phyloP scores from a whole-genome alignment of 1,140 invertebrate species.

The Drosophila funebris region DNA sequence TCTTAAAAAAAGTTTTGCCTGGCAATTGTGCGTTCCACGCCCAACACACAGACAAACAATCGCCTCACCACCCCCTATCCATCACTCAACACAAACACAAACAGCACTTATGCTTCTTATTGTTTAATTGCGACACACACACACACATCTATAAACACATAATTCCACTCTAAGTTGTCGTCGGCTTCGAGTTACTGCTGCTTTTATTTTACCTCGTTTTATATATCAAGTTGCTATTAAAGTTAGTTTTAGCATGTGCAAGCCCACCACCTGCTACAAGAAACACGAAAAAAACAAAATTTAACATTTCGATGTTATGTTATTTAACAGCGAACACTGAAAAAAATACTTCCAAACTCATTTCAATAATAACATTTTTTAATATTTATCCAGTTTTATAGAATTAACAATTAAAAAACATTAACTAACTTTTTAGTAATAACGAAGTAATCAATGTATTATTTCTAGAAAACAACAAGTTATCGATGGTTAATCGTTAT shows the following conservation, averaged over 20 bases:
- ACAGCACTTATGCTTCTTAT: constrained; percentile 50
- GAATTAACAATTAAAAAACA: neutral
- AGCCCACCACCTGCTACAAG: constrained; percentile 7
- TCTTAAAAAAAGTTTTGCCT: constrained; percentile 22
- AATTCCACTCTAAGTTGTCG: constrained; percentile 25
- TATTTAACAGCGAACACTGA: neutral
- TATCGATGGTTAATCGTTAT: constrained; percentile 17
- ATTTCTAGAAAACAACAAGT: neutral
- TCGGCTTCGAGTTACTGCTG: constrained; percentile 63
- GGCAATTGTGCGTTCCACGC: constrained; percentile 61
- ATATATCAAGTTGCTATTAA: constrained; percentile 61
- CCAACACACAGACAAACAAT: constrained; percentile 49
- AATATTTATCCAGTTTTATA: neutral
- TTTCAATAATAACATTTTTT: neutral
- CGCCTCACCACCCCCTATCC: constrained; percentile 19
- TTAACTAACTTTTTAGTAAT: too few relatives aligned
- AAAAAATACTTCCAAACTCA: neutral
- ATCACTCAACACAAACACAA: neutral
- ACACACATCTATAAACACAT: constrained; percentile 16
- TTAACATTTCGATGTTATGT: neutral
- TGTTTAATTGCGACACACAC: constrained; percentile 64
- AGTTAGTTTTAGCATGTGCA: constrained; percentile 30
- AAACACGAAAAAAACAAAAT: neutral
- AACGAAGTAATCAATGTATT: too few relatives aligned
- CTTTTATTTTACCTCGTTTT: constrained; percentile 68